Base-by-base conservation (phyloP, 2,113 vertebrate species). In the Limnothrissa miodon region DNA sequence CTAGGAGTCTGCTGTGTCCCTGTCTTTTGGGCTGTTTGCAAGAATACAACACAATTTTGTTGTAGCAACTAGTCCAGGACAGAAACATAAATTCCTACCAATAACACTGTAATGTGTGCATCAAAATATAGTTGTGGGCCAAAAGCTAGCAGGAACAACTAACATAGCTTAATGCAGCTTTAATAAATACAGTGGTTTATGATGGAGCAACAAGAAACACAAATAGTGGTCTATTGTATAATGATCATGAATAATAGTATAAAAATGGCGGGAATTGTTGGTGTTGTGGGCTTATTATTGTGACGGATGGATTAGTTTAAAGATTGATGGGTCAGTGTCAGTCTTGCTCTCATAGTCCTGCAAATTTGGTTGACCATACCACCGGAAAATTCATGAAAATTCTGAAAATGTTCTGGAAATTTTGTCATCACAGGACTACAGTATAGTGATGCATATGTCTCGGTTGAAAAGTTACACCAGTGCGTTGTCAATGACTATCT, bases 401-500 rank as follows among this genome's bases (percentile, higher is more conserved):
- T 74, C 25, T 56, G 51, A 74, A 56, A 56, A 56, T 56, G 51
- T 56, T 74, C 17, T 0, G 13, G 9, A 62, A 62, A 4, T 56
- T 5, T 21, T 19, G 23, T 74, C 13, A 74, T 74, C 66, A 74
- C 29, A 36, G 33, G 36, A 17, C 66, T 33, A n/a, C n/a, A n/a
- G n/a, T n/a, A 36, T 29, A 36, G 66, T 74, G 66, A 74, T 74
- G 66, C 66, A 74, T 36, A 36, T 17, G 15, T 74, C 1, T 17
- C 33, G 13, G 62, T 39, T 11, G 33, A 33, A 74, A 33, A 33
- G 4, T 23, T 23, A 23, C 53, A 17, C 66, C 36, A 74, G 66
- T 74, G 66, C 29, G 33, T 74, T 74, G 66, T 74, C 66, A 36
- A 74, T 74, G 66, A 74, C 66, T 74, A 74, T 74, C 25, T 74